Evolutionary conservation across 1,140 invertebrate genomes (phyloP).

Genomic region (Lordiphosa mommai): DNA sequence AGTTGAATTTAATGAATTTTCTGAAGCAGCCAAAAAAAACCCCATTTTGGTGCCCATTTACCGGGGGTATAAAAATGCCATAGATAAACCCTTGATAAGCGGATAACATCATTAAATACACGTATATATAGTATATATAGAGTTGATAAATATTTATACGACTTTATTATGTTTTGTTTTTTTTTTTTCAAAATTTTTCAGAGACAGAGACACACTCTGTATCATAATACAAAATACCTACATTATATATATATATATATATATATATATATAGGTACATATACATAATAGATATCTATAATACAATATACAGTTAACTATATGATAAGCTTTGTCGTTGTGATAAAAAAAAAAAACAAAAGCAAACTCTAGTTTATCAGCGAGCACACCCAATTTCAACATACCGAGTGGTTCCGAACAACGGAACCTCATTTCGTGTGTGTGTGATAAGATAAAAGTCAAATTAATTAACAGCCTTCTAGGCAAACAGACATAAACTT

Average conservation of each 20-base stretch:
- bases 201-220: background rate
- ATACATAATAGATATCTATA: constrained; percentile 45
- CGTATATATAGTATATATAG: constrained; percentile 1
- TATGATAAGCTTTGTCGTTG: constrained; percentile 40
- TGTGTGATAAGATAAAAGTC: constrained; percentile 63
- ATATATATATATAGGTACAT: constrained; percentile 25
- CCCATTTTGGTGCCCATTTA: background rate
- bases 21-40: no score
- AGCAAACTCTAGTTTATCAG: constrained; percentile 29
- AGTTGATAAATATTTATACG: constrained; percentile 32
- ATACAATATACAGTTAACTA: constrained; percentile 47
- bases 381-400: constrained; percentile 30
- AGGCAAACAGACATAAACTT: constrained; percentile 13
- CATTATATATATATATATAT: constrained; percentile 12
- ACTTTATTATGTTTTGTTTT: constrained; percentile 21
- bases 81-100: constrained; percentile 54
- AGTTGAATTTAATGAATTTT: no score
- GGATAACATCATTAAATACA: constrained; percentile 39
- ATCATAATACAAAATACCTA: background rate
- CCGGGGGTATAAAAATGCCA: constrained; percentile 22
- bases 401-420: constrained; percentile 22
- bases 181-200: constrained; percentile 4
- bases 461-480: constrained; percentile 68
- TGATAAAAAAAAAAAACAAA: constrained; percentile 16
- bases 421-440: constrained; percentile 46